Evolutionary conservation across 2,888 invertebrate species (phyloP), one percentile per base, ranked within the genome.

Genomic region (Rhopalosiphum nymphaeae): DNA sequence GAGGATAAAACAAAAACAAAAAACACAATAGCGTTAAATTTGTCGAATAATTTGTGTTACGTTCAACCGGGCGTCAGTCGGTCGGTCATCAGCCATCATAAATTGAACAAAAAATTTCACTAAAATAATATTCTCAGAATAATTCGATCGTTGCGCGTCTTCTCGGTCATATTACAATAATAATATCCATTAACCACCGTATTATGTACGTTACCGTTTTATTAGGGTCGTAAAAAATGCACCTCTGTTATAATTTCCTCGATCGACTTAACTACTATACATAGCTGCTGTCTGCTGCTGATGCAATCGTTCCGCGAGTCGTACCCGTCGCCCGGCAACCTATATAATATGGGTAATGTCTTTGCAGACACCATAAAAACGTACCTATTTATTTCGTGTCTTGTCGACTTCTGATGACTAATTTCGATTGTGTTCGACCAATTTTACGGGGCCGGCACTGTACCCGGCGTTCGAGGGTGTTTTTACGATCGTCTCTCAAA

Each of bases 401-500:
- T 42, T 61, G 46, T 87, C 92, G 86, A 91, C 36, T 91, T 56
- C n/a, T 44, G 85, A 92, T 3, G 57, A 87, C 36, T 67, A 36
- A 46, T 92, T 61, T 87, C 87, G 49, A 87, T 61, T 92, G 87
- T 49, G 4, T 36, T 57, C 49, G 36, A 86, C 46, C 44, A 46
- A 7, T 92, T 87, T 92, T 87, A 92, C 49, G 29, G 29, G 42
- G 44, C 61, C 4, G 16, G 57, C 29, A n/a, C 89, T 56, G 13
- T 53, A 2, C 10, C 21, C n/a, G 7, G 21, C 85, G 13, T 57
- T 92, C 36, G 9, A 78, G 78, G 78, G 78, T 78, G 78, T 78
- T 78, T 87, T 87, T 87, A 87, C 92, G 49, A 87, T n/a, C 36
- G 56, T 56, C 16, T 49, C 84, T 91, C 56, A 44, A 91, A 84